Evolutionary conservation across 2,113 vertebrate genomes (phyloP).

Genomic region (Trematomus loennbergii): DNA sequence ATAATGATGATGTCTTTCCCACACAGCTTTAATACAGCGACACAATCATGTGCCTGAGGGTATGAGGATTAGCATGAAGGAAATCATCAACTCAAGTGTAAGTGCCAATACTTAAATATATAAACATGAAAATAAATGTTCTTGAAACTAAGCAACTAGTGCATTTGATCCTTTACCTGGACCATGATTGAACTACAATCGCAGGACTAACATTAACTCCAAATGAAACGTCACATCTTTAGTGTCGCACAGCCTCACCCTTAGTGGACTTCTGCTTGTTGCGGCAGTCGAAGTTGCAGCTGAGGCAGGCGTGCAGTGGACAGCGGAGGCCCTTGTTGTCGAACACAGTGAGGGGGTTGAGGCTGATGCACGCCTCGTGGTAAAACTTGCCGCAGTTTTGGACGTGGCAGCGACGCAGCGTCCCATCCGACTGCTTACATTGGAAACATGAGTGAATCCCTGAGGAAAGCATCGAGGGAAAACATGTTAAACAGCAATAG

Average conservation of each 20-base stretch:
- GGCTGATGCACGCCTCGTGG: slow-evolving; percentile 92
- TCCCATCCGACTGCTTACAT: slow-evolving; percentile 90
- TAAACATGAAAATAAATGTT: too few relatives aligned
- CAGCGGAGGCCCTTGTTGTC: slow-evolving; percentile 96
- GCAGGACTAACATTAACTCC: not conserved
- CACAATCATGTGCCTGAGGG: too few relatives aligned
- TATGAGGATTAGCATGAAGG: too few relatives aligned
- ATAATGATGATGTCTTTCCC: too few relatives aligned
- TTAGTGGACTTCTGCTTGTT: slow-evolving; percentile 89
- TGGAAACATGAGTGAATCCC: slow-evolving; percentile 92
- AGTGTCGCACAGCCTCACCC: slow-evolving; percentile 81
- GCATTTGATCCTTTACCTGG: not conserved
- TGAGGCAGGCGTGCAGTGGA: slow-evolving; percentile 94
- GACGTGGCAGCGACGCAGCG: slow-evolving; percentile 91
- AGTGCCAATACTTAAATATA: too few relatives aligned
- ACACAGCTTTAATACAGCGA: too few relatives aligned
- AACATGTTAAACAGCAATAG: not conserved
- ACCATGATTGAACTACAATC: not conserved
- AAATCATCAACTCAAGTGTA: too few relatives aligned
- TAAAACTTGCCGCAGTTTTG: slow-evolving; percentile 96
- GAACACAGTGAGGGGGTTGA: slow-evolving; percentile 89
- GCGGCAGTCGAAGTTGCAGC: slow-evolving; percentile 90
- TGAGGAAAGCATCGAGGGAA: slow-evolving; percentile 54
- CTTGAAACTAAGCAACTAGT: not conserved
- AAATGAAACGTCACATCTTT: not conserved